Evolutionary conservation across 2,113 vertebrate genomes (phyloP), one percentile per base, ranked within the genome.

Genomic region (Petrocephalus microphthalmus): DNA sequence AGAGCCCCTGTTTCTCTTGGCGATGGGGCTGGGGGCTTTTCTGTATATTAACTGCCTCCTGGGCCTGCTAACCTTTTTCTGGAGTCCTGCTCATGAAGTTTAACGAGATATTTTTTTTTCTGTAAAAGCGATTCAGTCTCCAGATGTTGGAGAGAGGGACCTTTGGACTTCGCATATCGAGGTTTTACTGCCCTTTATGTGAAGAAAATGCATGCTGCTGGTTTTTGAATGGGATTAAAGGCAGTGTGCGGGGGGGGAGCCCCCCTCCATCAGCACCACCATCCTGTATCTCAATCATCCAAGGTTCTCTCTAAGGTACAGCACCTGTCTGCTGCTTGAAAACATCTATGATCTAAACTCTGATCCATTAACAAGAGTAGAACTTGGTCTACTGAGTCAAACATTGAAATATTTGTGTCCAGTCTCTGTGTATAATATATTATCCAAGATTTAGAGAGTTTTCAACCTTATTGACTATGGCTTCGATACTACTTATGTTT

Each of bases 1-100:
- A 90, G 90, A 91, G 91, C 89, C 42, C 57, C 84, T 88, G 89
- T 87, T 90, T 91, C 89, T 82, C 91, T 89, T 91, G 89, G 81
- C 90, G 88, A 74, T 67, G 74, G 22, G 57, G 56, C 67, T 33
- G 85, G 85, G 88, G 88, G 81, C 84, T 90, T 88, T 90, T 67
- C 15, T 33, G 74, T 91, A 92, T 90, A 91, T 91, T 89, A 89
- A 84, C 88, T 85, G 89, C 88, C 89, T 89, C 88, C 81, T 90
- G 90, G 81, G 89, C 88, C 89, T 71, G 22, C 87, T 88, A 90
- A 87, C 86, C 89, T 90, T 74, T 88, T 92, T 87, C 89, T 90
- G 45, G 53, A 92, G 45, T 67, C 78, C 37, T 88, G 42, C 88
- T 89, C 88, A n/a, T 56, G 88, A 37, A 88, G 64, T 91, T 91